Base-by-base conservation (phyloP, 2,888 invertebrate genomes). In the Branchipolynoe longqiensis region DNA sequence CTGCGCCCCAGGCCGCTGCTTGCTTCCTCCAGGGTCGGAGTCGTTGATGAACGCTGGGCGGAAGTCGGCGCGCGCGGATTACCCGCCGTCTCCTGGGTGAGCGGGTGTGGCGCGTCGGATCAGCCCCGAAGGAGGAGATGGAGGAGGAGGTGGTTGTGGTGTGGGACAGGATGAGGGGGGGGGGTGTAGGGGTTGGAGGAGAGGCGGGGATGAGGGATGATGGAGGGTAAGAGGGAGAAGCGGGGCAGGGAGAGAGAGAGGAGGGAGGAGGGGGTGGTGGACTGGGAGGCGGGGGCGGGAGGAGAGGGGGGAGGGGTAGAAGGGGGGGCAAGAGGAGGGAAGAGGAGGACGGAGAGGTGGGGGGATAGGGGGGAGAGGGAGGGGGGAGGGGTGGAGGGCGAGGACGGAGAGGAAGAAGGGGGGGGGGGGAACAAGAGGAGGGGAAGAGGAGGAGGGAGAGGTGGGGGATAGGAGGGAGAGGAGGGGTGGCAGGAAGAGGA, bases 11-110 rank as follows among this genome's bases (percentile, higher is more conserved):
- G 28, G 18, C 6, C 6, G 1, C 2, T 31, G 28, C 1, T 4
- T 56, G 6, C 56, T 12, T 62, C 69, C 69, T 69, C 69, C 69
- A 69, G 69, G 69, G 69, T 69, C 69, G 69, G 36, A 6, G 1
- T 14, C 18, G 36, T 4, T 31, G 69, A 69, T 69, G 69, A 4
- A 69, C n/a, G 69, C 33, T 18, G 1, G 22, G 69, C 69, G 36
- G 36, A 69, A 69, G 36, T 6, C 12, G 36, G 36, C 33, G 69
- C 3, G 69, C 14, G 14, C 69, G 69, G 69, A 33, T 69, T 69
- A 69, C 38, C 36, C 38, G 69, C 3, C 69, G 36, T 69, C 69
- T 36, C 69, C 69, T 4, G 69, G 69, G 69, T 64, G 69, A 33
- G 14, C 69, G 33, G 69, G 69, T 3, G 69, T 33, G n/a, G 58